Evolutionary conservation across 2,888 invertebrate species (phyloP), one percentile per base, ranked within the genome.

Genomic region (Drosophila nigricruria): DNA sequence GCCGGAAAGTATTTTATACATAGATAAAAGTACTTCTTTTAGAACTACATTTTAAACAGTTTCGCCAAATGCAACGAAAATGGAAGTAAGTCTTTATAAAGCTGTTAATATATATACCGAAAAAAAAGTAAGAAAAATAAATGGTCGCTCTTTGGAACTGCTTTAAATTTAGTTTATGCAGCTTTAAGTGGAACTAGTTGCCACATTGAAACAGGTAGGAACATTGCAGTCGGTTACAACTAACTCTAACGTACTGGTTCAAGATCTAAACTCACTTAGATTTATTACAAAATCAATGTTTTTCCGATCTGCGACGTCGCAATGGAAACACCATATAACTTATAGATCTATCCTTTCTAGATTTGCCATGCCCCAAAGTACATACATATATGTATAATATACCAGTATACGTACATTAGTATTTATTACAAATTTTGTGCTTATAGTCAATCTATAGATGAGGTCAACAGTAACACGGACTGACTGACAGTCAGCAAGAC

Each of bases 11-110:
- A 36, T 30, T 50, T 32, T 53, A 12, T 25, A 23, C 52, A 18
- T 12, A 25, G 53, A 38, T 53, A 53, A 53, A 38, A 18, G 53
- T n/a, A 36, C 53, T 53, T 53, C 53, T 38, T 3, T 25, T 12
- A 38, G 18, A 8, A 53, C 16, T 18, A 38, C 53, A 53, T 25
- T 53, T 23, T 5, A 12, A 53, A 52, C 34, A 18, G 27, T 47
- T 47, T 27, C n/a, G 5, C 25, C 25, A 10, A n/a, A 25, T 23
- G 43, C 16, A 23, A 45, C 45, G 6, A 12, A 23, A 23, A 43
- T 47, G 10, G 10, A n/a, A n/a, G n/a, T 18, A 27, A n/a, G 2
- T 47, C 47, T 3, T n/a, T 4, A 4, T 10, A n/a, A 25, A 43
- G 25, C 25, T 45, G 5, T n/a, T n/a, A 45, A 3, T 45, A 25